Evolutionary conservation across 2,888 invertebrate genomes (phyloP).

Genomic region (Lasius platythorax): DNA sequence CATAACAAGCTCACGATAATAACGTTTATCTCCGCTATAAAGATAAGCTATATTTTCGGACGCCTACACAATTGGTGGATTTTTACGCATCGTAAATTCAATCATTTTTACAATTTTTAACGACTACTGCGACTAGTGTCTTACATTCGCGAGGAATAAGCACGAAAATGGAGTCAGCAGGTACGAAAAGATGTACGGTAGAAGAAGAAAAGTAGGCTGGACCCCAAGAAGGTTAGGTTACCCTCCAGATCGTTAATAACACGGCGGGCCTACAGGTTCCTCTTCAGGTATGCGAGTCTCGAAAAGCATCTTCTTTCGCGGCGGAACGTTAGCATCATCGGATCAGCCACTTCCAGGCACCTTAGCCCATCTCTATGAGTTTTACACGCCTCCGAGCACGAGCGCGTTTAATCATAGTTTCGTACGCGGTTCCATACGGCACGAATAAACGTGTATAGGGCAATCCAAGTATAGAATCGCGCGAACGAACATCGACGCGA

Average conservation of each 20-base stretch:
- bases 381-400: conserved; percentile 63
- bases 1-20: neutral
- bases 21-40: neutral
- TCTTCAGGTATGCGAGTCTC: conserved; percentile 77
- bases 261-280: conserved; percentile 75
- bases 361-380: conserved; percentile 59
- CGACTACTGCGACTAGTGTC: conserved; percentile 11
- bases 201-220: conserved; percentile 57
- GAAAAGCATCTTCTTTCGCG: conserved; percentile 64
- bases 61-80: neutral
- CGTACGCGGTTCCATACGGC: conserved; percentile 30
- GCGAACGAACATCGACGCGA: neutral
- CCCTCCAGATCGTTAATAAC: conserved; percentile 80
- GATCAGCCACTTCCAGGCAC: conserved; percentile 53
- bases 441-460: conserved; percentile 39
- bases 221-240: conserved; percentile 64
- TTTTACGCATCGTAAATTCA: neutral
- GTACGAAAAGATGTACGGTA: conserved; percentile 54
- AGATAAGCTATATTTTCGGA: neutral
- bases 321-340: conserved; percentile 45
- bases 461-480: conserved; percentile 4
- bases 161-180: conserved; percentile 47
- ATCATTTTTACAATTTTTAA: neutral
- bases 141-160: conserved; percentile 25
- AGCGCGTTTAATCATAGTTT: conserved; percentile 56